Evolutionary conservation across 2,888 invertebrate species (phyloP), one percentile per base, ranked within the genome.

Genomic region (Dryobota labecula): DNA sequence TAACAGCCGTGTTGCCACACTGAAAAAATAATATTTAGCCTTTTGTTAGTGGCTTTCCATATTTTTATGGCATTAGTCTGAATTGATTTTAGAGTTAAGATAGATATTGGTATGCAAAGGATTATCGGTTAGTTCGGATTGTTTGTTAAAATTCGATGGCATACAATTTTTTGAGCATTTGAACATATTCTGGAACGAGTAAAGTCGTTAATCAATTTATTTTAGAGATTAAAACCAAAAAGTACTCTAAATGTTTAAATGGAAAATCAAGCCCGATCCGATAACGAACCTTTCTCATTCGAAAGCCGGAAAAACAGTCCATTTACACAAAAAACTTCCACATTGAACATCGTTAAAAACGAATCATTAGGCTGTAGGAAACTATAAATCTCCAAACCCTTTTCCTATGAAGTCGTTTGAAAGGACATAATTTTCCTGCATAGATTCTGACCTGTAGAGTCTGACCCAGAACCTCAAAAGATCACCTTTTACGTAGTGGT

Each of bases 11-110:
- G 82, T 80, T 84, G 83, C 86, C 76, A 84, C 73, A 75, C 73
- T 84, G 71, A 80, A 84, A 85, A 86, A 87, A 86, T 85, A 81
- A 85, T 87, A 86, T 88, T 87, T 82, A 76, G 61, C 71, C 58
- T 75, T 69, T 76, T 68, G 64, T 61, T 38, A 61, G 73, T 80
- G 58, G 69, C 2, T 66, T 70, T 66, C 4, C 30, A 66, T 70
- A 68, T 74, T 61, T 78, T 67, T 72, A 65, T 62, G 53, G 15
- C 24, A 73, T 73, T 70, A 60, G 13, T 27, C 47, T 67, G 49
- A 64, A 72, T 81, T 65, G 72, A 38, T 76, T 65, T 68, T 47
- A 45, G 30, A 13, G 24, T n/a, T 67, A 2, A 51, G 11, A 54
- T 66, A 47, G 30, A 78, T 61, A 67, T 70, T 61, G 53, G 47